Base-by-base conservation (phyloP, 2,113 vertebrate species). In the Nycticebus coucang region DNA sequence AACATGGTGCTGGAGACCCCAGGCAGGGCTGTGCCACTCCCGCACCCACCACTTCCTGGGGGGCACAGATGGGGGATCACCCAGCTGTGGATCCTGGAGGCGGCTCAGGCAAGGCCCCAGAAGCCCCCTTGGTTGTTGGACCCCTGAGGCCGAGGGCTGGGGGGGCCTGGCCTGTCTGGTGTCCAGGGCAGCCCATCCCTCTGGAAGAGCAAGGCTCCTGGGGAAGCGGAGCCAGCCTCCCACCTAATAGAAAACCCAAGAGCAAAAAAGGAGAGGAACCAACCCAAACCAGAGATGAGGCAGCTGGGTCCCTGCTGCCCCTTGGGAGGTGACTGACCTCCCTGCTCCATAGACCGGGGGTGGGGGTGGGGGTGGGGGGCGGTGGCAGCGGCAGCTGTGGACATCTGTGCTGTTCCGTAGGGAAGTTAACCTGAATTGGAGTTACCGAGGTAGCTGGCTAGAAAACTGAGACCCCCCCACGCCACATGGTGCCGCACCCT, bases 381-480 rank as follows among this genome's bases (percentile, higher is more conserved):
- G 5, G 89, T 18, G 69, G 92, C 21, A 24, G 83, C 62, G 77
- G 91, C 6, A 64, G 92, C 57, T 81, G 93, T 53, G 66, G 33
- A 95, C 89, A n/a, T 95, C 94, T 89, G 71, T 92, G 21, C 97
- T 37, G 97, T 92, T 75, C 93, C 95, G 74, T 77, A 96, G 98
- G 95, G 98, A 98, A 98, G 98, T 98, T 97, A 98, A 98, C 98
- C 98, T 98, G 98, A 98, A 98, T 98, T 98, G 98, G 97, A 98
- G 97, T 98, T 98, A 98, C 98, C 98, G 98, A 98, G 98, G 98
- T 98, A 98, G 98, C 98, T 98, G 98, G 98, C 98, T 98, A 98
- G 97, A 98, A 91, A 98, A 98, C 98, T 97, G 98, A 98, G 97
- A 98, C 87, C 95, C 92, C 86, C n/a, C 41, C 91, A 91, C 30